A percentile compares a stretch with the other conserved stretches of the same genome.
phyloP scores from a whole-genome alignment of 64 coral and sea anemone genomes.

The Actinia tenebrosa region DNA sequence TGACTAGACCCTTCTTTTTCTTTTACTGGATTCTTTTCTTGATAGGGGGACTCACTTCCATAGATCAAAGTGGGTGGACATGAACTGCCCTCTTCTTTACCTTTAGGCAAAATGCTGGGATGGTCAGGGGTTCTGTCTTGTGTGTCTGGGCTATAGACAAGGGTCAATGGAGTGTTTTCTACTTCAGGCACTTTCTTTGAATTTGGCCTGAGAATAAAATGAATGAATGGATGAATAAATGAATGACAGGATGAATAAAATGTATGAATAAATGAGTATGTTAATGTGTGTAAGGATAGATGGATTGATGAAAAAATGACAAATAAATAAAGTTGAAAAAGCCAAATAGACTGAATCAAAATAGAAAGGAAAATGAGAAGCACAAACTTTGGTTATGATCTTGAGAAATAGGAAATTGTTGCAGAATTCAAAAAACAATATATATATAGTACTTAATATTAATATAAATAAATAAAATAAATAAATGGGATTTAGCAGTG shows the following conservation, averaged over 20 bases:
- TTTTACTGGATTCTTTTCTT: constrained; percentile 29
- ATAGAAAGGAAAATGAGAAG: no score
- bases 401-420: no score
- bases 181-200: constrained; percentile 5
- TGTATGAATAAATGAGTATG: no score
- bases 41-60: constrained; percentile 19
- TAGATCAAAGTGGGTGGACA: constrained; percentile 34
- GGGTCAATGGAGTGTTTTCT: constrained; percentile 8
- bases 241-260: neutral
- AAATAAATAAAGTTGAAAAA: no score
- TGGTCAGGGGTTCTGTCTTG: constrained; percentile 1
- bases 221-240: neutral
- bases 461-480: no score
- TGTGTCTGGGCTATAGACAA: constrained; percentile 19
- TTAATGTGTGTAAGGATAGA: neutral
- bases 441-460: no score
- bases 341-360: no score
- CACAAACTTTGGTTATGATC: no score
- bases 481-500: no score
- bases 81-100: neutral
- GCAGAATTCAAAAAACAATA: no score
- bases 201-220: neutral
- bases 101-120: neutral
- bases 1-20: neutral
- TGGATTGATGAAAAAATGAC: no score